Conservation (phyloP, 2,113 vertebrate genomes). For the Ranitomeya variabilis region DNA sequence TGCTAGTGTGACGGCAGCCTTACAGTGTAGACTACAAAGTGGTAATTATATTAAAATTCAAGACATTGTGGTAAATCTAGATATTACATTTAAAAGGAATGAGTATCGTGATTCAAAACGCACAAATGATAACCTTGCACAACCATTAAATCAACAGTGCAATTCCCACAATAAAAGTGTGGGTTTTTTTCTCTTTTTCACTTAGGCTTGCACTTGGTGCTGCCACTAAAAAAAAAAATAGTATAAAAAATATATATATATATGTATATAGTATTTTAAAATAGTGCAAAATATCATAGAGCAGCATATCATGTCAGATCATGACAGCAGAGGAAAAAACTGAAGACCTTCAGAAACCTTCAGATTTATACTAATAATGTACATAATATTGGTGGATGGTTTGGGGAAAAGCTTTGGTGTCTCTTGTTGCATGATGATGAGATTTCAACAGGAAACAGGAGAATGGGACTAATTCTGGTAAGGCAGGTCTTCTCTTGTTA, state of each 20-base stretch:
- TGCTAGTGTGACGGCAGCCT: too few relatives aligned
- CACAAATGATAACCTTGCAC: background rate
- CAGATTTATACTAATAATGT: background rate
- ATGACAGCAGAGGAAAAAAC: background rate
- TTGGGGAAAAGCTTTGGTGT: background rate
- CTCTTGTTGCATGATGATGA: background rate
- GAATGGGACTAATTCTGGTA: background rate
- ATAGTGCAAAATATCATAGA: conserved; percentile 41
- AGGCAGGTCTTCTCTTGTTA: background rate
- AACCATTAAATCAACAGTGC: background rate
- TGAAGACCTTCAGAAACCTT: background rate
- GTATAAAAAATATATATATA: conserved; percentile 1
- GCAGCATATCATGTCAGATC: conserved; percentile 1
- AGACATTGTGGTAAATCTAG: conserved; percentile 15
- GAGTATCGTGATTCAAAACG: background rate
- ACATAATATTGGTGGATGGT: background rate
- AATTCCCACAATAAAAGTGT: background rate
- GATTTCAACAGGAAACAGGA: too few relatives aligned
- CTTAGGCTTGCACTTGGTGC: background rate
- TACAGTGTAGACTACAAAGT: background rate
- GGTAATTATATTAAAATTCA: conserved; percentile 39
- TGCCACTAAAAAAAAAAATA: background rate
- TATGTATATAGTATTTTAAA: background rate
- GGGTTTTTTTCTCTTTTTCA: too few relatives aligned
- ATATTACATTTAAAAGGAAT: conserved; percentile 39